Percentiles rank a stretch among this genome's conserved stretches.
These are phyloP conservation scores for Lampris megalopsis DNA, from an alignment of 2,113 vertebrate genomes.

Conservation along the genomic window DNA sequence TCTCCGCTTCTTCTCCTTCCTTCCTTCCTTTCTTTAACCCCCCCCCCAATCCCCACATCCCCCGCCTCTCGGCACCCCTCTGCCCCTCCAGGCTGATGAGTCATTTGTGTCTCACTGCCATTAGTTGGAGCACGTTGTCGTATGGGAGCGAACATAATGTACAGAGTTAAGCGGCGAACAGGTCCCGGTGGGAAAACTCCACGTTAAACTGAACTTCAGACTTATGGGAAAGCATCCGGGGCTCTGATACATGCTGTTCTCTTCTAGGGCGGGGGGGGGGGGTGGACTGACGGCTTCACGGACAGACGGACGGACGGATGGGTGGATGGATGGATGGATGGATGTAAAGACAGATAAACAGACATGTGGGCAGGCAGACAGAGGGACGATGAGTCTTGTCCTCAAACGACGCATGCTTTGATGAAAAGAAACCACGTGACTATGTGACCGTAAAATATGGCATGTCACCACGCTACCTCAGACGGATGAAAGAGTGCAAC, in stretches of 20 bases:
- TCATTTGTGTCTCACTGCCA: conserved; percentile 66
- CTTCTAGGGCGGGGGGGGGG: not conserved
- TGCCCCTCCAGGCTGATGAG: conserved; percentile 67
- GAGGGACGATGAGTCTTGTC: too few relatives aligned
- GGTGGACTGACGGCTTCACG: not conserved
- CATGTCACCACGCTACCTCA: too few relatives aligned
- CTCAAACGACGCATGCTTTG: too few relatives aligned
- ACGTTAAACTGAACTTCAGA: conserved; percentile 47
- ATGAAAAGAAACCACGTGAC: too few relatives aligned
- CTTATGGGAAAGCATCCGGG: conserved; percentile 38
- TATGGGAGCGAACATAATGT: conserved; percentile 34
- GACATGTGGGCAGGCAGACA: too few relatives aligned
- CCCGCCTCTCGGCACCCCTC: conserved; percentile 35
- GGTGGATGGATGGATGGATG: too few relatives aligned
- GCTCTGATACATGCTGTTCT: conserved; percentile 39
- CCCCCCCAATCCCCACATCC: not conserved
- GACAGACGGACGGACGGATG: not conserved
- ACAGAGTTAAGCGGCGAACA: conserved; percentile 42
- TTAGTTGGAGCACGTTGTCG: conserved; percentile 58
- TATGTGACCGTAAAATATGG: too few relatives aligned
- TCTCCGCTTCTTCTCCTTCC: conserved; percentile 20
- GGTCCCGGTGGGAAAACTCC: conserved; percentile 27
- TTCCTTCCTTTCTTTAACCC: conserved; percentile 19
- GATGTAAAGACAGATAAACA: too few relatives aligned
- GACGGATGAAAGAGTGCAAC: too few relatives aligned